Conservation (phyloP, 1,140 invertebrate species). For the Agraylea sexmaculata region DNA sequence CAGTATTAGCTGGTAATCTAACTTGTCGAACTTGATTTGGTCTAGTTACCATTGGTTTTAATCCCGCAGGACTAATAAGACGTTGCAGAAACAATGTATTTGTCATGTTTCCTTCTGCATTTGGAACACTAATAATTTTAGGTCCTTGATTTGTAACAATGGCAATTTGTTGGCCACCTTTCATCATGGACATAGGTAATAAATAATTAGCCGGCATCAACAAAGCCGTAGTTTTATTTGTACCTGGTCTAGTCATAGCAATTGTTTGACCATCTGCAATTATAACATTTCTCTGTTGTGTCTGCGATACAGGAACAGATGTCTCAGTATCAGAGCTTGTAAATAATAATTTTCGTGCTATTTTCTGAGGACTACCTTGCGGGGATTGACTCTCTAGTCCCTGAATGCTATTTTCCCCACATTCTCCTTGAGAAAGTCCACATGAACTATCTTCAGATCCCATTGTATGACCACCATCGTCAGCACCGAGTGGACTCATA, state of each 20-base stretch:
- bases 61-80: constrained; percentile 34
- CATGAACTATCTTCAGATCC: constrained; percentile 60
- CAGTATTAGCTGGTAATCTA: constrained; percentile 32
- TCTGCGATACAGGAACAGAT: constrained; percentile 9
- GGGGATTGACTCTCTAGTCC: constrained; percentile 34
- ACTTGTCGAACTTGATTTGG: constrained; percentile 35
- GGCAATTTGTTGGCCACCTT: constrained; percentile 56
- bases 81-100: constrained; percentile 38
- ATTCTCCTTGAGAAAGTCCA: constrained; percentile 47
- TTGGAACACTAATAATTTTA: constrained; percentile 47
- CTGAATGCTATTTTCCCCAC: constrained; percentile 30
- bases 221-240: constrained; percentile 45
- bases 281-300: constrained; percentile 41
- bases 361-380: constrained; percentile 37
- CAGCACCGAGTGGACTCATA: constrained; percentile 45
- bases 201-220: constrained; percentile 57
- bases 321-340: constrained; percentile 26
- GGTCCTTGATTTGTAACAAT: constrained; percentile 54
- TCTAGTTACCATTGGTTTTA: constrained; percentile 34
- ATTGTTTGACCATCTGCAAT: constrained; percentile 43
- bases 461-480: constrained; percentile 52
- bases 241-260: constrained; percentile 32
- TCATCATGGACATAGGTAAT: constrained; percentile 54
- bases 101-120: constrained; percentile 35
- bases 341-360: constrained; percentile 34